Evolutionary conservation across 2,888 invertebrate genomes (phyloP), one percentile per base, ranked within the genome.

Genomic region (Ochropleura leucogaster): DNA sequence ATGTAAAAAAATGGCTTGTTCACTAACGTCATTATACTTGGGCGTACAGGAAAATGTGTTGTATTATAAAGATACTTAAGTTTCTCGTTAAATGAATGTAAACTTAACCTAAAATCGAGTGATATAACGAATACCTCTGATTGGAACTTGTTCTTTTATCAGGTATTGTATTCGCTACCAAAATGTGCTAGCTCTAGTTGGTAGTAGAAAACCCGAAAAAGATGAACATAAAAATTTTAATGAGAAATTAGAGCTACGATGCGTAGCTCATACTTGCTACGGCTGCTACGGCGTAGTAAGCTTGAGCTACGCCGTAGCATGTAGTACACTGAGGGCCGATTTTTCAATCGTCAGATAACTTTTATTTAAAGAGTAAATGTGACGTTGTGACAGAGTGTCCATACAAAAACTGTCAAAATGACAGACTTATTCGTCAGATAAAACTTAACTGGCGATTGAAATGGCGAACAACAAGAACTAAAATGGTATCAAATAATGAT

Each of bases 211-310:
- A 47, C 16, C 47, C 64, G 8, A 51, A 67, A 67, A 67, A 14
- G 3, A 44, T 18, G 2, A 18, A 30, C 14, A 12, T n/a, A 42
- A 18, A 44, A 49, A 14, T 16, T 40, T 30, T 4, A 46, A 16
- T 14, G 42, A 72, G 18, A 59, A n/a, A n/a, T 12, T 44, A 16
- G 8, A 63, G 14, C 49, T 12, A 53, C 8, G 12, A 40, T 49
- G n/a, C 51, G 51, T 68, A 82, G 46, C 65, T 3, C 0, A 18
- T 47, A 16, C n/a, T 16, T 62, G 82, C 82, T 81, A 82, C 68
- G 49, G 0, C 63, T 59, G 73, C 68, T 47, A 63, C 5, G 0
- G 12, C 64, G 64, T 60, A 68, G 67, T 18, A 20, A 57, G 8
- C 4, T 3, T 0, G 0, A 8, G 30, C 77, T 79, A 82, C 77